A percentile compares a stretch with the other conserved stretches of the same genome.
These are phyloP conservation scores for Peromyscus leucopus DNA, from an alignment of 2,113 vertebrate species.

Conservation along the genomic window DNA sequence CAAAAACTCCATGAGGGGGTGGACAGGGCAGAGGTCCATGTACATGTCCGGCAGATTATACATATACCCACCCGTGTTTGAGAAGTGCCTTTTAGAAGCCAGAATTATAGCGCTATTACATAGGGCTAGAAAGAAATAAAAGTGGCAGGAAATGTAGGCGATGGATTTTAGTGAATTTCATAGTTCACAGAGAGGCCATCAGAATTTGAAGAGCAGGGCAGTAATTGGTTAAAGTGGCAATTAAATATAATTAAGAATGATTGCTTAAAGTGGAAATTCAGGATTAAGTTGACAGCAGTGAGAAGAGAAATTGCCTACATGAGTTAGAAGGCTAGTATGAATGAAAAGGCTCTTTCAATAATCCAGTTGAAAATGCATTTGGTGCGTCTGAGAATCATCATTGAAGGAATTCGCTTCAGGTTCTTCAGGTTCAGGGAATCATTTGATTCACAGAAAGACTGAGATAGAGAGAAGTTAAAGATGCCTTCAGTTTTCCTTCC, in stretches of 20 bases:
- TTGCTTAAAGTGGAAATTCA: background rate
- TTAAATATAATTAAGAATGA: background rate
- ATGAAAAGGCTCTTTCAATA: background rate
- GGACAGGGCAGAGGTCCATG: background rate
- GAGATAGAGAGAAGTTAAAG: background rate
- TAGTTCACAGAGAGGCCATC: background rate
- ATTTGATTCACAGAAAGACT: background rate
- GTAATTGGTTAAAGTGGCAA: background rate
- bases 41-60: background rate
- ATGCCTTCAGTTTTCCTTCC: background rate
- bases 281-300: background rate
- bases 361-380: background rate
- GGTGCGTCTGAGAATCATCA: background rate
- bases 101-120: background rate
- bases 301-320: background rate
- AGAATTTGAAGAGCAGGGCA: background rate
- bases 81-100: background rate
- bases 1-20: background rate
- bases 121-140: background rate
- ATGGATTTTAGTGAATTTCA: background rate
- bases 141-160: background rate
- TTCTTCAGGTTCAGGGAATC: background rate
- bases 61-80: background rate
- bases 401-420: background rate
- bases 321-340: background rate